A percentile compares a stretch with the other conserved stretches of the same genome.
Evolutionary conservation across 2,113 vertebrate species (phyloP).

Genomic region (Bos indicus): DNA sequence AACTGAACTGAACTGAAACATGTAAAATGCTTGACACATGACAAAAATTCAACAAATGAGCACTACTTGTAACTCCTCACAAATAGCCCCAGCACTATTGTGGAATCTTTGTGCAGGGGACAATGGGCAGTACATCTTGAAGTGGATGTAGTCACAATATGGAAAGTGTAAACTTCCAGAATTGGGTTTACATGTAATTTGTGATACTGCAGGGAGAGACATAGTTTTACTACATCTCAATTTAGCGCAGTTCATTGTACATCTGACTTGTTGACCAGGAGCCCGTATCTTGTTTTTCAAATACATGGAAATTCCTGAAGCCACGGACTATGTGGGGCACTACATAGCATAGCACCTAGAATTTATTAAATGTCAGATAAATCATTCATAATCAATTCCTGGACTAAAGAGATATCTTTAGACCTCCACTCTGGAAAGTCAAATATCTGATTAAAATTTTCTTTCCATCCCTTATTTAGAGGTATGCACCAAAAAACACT

Average conservation of each 20-base stretch:
- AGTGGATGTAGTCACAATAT: not conserved
- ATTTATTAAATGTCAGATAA: constrained; percentile 12
- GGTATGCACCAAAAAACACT: not conserved
- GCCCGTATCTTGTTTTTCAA: not conserved
- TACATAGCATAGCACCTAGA: not conserved
- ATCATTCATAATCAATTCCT: not conserved
- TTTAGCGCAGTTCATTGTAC: not conserved
- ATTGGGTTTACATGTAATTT: not conserved
- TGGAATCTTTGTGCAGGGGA: not conserved
- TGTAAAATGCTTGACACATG: not conserved
- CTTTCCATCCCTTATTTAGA: not conserved
- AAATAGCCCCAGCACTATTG: not conserved
- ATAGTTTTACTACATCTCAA: not conserved
- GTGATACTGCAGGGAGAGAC: not conserved
- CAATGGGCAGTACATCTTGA: not conserved
- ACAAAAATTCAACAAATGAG: not conserved
- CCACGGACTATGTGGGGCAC: not conserved
- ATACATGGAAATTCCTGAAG: not conserved
- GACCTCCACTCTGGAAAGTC: not conserved
- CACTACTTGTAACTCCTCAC: not conserved
- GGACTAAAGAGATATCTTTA: not conserved
- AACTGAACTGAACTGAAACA: not conserved
- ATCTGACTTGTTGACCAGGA: not conserved
- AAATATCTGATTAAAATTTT: not conserved
- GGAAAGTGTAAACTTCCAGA: not conserved